A percentile compares a stretch with the other conserved stretches of the same genome.
These are phyloP conservation scores for Seriola rivoliana DNA, from an alignment of 2,113 vertebrate genomes.

Conservation along the genomic window DNA sequence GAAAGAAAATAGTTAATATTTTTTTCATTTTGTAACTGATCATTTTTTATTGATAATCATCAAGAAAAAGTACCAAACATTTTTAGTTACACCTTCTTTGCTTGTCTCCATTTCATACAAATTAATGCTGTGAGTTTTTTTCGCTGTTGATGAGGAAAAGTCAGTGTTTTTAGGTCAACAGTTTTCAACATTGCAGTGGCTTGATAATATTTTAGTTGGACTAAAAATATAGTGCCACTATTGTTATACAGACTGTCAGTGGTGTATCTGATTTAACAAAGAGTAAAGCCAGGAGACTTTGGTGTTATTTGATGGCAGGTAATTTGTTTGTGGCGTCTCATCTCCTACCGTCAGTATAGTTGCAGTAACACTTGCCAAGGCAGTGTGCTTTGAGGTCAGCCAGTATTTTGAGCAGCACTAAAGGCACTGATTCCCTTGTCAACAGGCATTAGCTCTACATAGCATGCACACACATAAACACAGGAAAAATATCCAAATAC, in stretches of 20 bases:
- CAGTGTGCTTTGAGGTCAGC: slow-evolving; percentile 18
- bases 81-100: too few species aligned
- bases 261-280: neutral
- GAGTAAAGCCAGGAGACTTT: neutral
- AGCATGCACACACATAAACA: slow-evolving; percentile 18
- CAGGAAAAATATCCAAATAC: slow-evolving; percentile 12
- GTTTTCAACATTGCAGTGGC: neutral
- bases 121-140: too few species aligned
- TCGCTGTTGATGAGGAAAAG: too few species aligned
- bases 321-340: neutral
- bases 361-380: neutral
- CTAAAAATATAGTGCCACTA: neutral
- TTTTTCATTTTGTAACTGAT: neutral
- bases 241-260: neutral
- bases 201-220: neutral
- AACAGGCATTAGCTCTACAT: slow-evolving; percentile 7
- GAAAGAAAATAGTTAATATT: neutral
- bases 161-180: too few species aligned
- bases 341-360: neutral
- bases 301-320: neutral
- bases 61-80: neutral
- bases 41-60: neutral
- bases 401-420: slow-evolving; percentile 41
- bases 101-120: too few species aligned
- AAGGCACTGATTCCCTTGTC: slow-evolving; percentile 19